Evolutionary conservation across 2,888 invertebrate species (phyloP).

Genomic region (Chironomus riparius): DNA sequence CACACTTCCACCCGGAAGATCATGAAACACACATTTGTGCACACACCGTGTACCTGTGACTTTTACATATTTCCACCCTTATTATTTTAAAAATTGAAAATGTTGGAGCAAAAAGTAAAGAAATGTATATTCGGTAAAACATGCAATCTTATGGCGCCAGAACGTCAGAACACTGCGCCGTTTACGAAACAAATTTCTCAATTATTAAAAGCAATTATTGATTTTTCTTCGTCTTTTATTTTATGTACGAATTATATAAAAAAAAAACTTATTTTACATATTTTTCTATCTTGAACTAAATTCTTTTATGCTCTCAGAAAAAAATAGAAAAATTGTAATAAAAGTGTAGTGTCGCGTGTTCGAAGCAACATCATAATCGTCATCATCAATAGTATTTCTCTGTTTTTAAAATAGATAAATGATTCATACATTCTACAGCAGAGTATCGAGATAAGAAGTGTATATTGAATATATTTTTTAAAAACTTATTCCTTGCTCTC

Average conservation of each 20-base stretch:
- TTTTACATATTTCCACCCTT: background rate
- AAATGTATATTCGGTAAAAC: background rate
- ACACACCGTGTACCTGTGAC: background rate
- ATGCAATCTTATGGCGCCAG: constrained; percentile 6
- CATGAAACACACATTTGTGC: background rate
- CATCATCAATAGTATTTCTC: background rate
- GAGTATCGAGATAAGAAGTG: background rate
- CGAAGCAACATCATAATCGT: background rate
- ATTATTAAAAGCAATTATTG: constrained; percentile 1
- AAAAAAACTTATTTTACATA: background rate
- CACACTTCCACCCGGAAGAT: no score
- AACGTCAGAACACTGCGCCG: background rate
- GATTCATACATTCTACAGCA: background rate
- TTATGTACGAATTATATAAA: background rate
- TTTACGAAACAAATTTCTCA: constrained; percentile 4
- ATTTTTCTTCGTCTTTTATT: background rate
- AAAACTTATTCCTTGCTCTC: background rate
- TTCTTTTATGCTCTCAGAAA: background rate
- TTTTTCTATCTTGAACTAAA: background rate
- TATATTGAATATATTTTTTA: background rate
- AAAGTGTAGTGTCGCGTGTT: background rate
- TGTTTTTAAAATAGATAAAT: background rate
- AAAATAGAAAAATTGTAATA: background rate
- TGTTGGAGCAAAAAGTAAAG: background rate
- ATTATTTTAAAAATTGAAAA: background rate